Evolutionary conservation across 2,797 vertebrate genomes (phyloP).

Genomic region (Clarias platycephalus): DNA sequence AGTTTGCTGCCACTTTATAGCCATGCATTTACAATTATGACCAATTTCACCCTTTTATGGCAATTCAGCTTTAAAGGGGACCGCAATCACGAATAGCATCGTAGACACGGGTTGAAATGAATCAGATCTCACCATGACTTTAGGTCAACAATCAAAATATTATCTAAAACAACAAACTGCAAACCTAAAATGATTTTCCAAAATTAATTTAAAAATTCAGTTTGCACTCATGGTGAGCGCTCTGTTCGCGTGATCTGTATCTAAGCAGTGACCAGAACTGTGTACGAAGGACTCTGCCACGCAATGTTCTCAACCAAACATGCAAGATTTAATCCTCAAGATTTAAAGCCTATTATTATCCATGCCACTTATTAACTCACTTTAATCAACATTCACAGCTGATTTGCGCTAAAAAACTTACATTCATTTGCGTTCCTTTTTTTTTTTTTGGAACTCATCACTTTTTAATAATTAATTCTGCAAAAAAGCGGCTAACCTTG

Average conservation of each 20-base stretch:
- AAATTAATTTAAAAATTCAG: too few relatives aligned
- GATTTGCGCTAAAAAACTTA: conserved; percentile 16
- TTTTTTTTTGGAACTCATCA: not conserved
- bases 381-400: conserved; percentile 9
- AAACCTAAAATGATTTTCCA: not conserved
- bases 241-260: not conserved
- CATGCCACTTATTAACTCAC: not conserved
- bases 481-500: conserved; percentile 9
- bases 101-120: not conserved
- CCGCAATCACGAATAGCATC: too few relatives aligned
- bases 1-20: conserved; percentile 75
- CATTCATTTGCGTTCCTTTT: not conserved
- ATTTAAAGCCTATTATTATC: conserved; percentile 23
- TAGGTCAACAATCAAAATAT: not conserved
- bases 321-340: conserved; percentile 7
- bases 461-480: not conserved
- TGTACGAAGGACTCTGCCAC: not conserved
- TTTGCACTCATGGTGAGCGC: not conserved
- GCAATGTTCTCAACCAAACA: not conserved
- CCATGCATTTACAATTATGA: conserved; percentile 87
- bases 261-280: not conserved
- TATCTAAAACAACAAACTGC: not conserved
- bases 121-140: not conserved
- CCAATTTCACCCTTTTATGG: conserved; percentile 87
- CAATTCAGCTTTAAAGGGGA: conserved; percentile 65